Percentiles rank a stretch among this genome's conserved stretches.
phyloP scores from a whole-genome alignment of 2,888 invertebrate species.

The Julus scandinavius region DNA sequence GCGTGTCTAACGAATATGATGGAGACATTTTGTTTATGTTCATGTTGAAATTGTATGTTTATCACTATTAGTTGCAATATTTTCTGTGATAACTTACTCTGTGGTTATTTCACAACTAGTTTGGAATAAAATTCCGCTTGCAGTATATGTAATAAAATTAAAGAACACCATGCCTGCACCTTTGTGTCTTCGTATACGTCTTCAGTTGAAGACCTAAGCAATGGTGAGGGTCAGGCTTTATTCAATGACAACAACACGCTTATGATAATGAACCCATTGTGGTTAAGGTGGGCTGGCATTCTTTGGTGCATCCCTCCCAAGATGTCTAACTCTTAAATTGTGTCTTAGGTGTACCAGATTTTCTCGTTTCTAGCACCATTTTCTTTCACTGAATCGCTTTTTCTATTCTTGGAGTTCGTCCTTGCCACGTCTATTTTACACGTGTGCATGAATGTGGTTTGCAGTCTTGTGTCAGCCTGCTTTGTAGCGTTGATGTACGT shows the following conservation, averaged over 20 bases:
- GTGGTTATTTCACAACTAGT: too few species aligned
- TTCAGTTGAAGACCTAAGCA: neutral
- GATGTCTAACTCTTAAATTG: neutral
- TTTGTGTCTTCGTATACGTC: neutral
- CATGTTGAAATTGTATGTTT: too few species aligned
- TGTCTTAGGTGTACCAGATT: neutral
- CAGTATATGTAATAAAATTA: neutral
- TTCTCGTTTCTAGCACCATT: constrained; percentile 18
- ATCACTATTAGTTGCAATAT: too few species aligned
- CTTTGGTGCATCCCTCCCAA: neutral
- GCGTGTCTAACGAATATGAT: too few species aligned
- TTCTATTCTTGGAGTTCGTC: constrained; percentile 20
- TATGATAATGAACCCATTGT: constrained; percentile 45
- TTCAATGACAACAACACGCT: neutral
- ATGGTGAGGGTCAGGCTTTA: constrained; percentile 10
- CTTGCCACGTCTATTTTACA: neutral
- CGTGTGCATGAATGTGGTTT: constrained; percentile 8
- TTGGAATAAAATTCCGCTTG: too few species aligned
- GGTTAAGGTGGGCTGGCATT: constrained; percentile 30
- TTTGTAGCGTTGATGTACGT: neutral
- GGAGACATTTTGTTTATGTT: too few species aligned
- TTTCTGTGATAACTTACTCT: too few species aligned
- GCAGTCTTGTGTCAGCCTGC: neutral
- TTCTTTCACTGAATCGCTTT: neutral
- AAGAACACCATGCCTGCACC: too few species aligned